These are phyloP conservation scores for Oncorhynchus masou DNA, from an alignment of 2,113 vertebrate genomes.

Conservation along the genomic window DNA sequence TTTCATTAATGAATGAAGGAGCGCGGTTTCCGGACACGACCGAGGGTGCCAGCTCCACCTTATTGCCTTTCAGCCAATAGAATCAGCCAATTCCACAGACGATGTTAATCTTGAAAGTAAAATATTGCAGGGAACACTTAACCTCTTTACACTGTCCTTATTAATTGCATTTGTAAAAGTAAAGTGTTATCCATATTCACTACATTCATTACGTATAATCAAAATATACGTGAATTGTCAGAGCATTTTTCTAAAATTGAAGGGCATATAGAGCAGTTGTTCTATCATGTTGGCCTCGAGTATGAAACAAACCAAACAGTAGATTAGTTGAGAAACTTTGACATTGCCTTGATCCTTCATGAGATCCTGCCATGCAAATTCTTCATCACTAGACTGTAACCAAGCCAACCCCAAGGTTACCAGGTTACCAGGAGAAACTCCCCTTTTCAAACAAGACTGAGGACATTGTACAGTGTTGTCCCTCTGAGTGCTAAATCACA, in stretches of 20 bases:
- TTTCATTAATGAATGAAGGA: conserved; percentile 42
- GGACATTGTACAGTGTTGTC: too few relatives aligned
- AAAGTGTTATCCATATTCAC: too few relatives aligned
- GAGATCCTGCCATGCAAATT: not conserved
- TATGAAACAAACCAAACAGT: too few relatives aligned
- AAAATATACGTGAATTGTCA: too few relatives aligned
- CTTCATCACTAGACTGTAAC: not conserved
- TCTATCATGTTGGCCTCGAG: too few relatives aligned
- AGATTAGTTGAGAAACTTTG: not conserved
- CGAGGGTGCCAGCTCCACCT: conserved; percentile 53
- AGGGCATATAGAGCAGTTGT: too few relatives aligned
- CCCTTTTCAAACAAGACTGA: not conserved
- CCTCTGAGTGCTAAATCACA: conserved; percentile 4
- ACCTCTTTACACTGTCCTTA: too few relatives aligned
- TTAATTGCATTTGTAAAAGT: too few relatives aligned
- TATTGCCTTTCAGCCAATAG: conserved; percentile 45
- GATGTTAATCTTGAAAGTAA: not conserved
- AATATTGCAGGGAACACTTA: too few relatives aligned
- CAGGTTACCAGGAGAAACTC: not conserved
- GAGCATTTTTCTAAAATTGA: too few relatives aligned
- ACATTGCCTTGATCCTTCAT: not conserved
- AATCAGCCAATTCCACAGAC: conserved; percentile 3
- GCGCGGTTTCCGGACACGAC: conserved; percentile 38
- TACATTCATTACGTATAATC: too few relatives aligned
- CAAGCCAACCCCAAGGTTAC: not conserved